These are phyloP conservation scores for Thalpophila matura DNA, from an alignment of 2,888 invertebrate species.

Conservation along the genomic window DNA sequence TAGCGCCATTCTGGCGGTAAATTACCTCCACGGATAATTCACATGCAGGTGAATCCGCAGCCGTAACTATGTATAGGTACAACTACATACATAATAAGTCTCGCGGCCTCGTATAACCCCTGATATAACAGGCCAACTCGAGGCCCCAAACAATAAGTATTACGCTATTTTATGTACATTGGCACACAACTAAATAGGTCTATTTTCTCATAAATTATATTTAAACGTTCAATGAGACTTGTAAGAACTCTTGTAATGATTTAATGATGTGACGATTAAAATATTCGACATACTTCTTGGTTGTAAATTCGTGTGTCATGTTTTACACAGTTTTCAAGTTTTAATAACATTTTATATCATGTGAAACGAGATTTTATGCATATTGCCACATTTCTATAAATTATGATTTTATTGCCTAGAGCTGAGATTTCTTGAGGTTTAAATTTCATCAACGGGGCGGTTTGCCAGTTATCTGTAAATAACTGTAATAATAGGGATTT, in stretches of 20 bases:
- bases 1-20: too few relatives aligned
- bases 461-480: too few relatives aligned
- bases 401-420: conserved; percentile 21
- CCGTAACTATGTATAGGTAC: not conserved
- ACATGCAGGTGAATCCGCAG: not conserved
- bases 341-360: conserved; percentile 17
- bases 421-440: not conserved
- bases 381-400: conserved; percentile 19
- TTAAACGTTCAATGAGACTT: conserved; percentile 38
- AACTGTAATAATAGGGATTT: too few relatives aligned
- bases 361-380: conserved; percentile 10
- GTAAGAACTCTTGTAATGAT: conserved; percentile 24
- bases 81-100: not conserved
- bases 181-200: conserved; percentile 54
- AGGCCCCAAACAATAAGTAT: conserved; percentile 45
- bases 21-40: too few relatives aligned
- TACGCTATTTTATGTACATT: conserved; percentile 40
- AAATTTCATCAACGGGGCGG: too few relatives aligned
- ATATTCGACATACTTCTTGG: conserved; percentile 27
- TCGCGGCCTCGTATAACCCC: conserved; percentile 11
- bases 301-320: conserved; percentile 22
- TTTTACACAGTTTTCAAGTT: conserved; percentile 20
- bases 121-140: conserved; percentile 14
- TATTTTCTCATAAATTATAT: conserved; percentile 49
- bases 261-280: conserved; percentile 29